Evolutionary conservation across 2,113 vertebrate genomes (phyloP).

Genomic region (Pygoscelis antarcticus): DNA sequence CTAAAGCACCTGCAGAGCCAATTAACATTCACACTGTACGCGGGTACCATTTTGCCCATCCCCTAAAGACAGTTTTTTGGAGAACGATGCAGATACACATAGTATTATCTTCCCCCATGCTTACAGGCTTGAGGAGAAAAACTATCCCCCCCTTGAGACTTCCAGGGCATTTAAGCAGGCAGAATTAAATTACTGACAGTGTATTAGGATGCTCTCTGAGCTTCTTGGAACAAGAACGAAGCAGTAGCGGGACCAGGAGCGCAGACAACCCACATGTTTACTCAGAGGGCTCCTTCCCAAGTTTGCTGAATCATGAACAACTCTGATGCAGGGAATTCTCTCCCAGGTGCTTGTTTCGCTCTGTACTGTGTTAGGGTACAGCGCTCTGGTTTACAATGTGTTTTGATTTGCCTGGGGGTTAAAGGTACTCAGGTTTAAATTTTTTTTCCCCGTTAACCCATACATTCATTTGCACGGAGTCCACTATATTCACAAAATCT

Average conservation of each 20-base stretch:
- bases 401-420: slow-evolving; percentile 24
- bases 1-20: not conserved
- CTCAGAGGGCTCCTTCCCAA: slow-evolving; percentile 29
- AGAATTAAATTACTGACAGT: slow-evolving; percentile 41
- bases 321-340: slow-evolving; percentile 27
- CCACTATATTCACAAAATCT: slow-evolving; percentile 5
- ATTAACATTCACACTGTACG: not conserved
- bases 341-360: not conserved
- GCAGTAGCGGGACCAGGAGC: not conserved
- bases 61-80: not conserved
- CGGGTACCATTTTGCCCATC: not conserved
- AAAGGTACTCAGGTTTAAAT: slow-evolving; percentile 49
- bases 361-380: not conserved
- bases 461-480: slow-evolving; percentile 17
- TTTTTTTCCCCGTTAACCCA: not conserved
- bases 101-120: not conserved
- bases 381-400: not conserved
- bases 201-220: slow-evolving; percentile 15
- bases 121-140: slow-evolving; percentile 3
- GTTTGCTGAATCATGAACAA: slow-evolving; percentile 63
- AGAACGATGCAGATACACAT: not conserved
- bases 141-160: not conserved
- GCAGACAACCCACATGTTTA: not conserved
- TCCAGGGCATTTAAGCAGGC: slow-evolving; percentile 17
- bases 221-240: not conserved